These are phyloP conservation scores for Lepisosteus osseus DNA, from an alignment of 2,113 vertebrate genomes.

Conservation along the genomic window DNA sequence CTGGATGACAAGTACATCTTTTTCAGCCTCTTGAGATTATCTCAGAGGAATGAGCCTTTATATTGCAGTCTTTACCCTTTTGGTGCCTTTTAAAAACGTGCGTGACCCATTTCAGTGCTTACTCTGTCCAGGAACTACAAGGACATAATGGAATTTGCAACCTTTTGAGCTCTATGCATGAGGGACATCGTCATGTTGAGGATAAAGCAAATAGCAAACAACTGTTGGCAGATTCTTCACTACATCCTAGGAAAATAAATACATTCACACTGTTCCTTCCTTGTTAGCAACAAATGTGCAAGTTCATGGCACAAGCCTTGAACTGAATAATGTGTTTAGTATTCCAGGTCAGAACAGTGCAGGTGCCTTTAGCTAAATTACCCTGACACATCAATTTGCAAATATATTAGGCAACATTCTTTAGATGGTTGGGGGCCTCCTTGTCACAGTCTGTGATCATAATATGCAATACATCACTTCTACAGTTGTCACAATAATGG, in stretches of 20 bases:
- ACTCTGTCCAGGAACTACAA: not conserved
- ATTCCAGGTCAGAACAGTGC: conserved; percentile 14
- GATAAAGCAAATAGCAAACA: conserved; percentile 24
- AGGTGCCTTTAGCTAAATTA: conserved; percentile 15
- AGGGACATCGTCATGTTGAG: conserved; percentile 21
- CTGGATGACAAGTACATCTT: not conserved
- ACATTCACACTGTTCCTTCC: not conserved
- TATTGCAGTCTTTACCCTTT: conserved; percentile 17
- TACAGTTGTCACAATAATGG: not conserved
- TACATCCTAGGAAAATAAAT: conserved; percentile 23
- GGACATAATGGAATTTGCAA: conserved; percentile 26
- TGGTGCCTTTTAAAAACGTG: conserved; percentile 26
- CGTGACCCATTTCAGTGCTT: conserved; percentile 28
- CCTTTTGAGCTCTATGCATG: conserved; percentile 23
- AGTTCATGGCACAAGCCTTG: not conserved
- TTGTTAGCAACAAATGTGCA: not conserved
- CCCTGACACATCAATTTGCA: conserved; percentile 24
- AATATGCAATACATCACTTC: conserved; percentile 2
- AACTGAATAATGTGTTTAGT: conserved; percentile 21
- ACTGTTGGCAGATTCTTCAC: conserved; percentile 27
- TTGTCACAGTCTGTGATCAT: conserved; percentile 19
- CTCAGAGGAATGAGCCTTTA: not conserved
- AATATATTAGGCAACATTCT: conserved; percentile 18
- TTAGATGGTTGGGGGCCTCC: conserved; percentile 12
- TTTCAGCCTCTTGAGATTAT: conserved; percentile 7